phyloP scores from a whole-genome alignment of 2,113 vertebrate genomes.

The Hyaena hyaena region DNA sequence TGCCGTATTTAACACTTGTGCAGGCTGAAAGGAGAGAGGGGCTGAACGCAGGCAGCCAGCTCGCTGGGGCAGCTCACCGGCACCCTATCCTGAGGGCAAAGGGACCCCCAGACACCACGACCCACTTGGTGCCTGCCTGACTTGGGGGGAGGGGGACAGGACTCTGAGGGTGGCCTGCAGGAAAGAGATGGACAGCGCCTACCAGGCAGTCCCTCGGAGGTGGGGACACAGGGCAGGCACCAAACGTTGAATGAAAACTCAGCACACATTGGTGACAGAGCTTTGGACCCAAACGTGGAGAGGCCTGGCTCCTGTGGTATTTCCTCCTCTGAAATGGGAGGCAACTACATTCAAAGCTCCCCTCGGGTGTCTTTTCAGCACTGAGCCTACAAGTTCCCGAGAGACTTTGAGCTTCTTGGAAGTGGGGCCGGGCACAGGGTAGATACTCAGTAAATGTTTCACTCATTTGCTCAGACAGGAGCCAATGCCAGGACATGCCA shows the following conservation, averaged over 20 bases:
- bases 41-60: slow-evolving; percentile 3
- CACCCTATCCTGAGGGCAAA: background rate
- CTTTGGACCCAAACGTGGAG: background rate
- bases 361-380: background rate
- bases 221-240: background rate
- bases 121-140: background rate
- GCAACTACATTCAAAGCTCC: background rate
- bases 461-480: background rate
- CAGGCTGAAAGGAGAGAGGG: slow-evolving; percentile 66
- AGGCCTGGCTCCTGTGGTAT: background rate
- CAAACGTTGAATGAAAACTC: background rate
- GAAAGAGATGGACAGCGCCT: background rate
- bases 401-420: background rate
- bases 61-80: background rate
- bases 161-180: background rate
- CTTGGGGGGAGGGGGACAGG: background rate
- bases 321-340: background rate
- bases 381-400: background rate
- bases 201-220: background rate
- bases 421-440: background rate
- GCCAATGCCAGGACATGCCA: no score
- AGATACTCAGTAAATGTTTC: background rate
- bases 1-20: slow-evolving; percentile 80
- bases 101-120: background rate
- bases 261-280: background rate